Conservation (phyloP, 1,140 invertebrate genomes). For the Euura saliciscinereae region DNA sequence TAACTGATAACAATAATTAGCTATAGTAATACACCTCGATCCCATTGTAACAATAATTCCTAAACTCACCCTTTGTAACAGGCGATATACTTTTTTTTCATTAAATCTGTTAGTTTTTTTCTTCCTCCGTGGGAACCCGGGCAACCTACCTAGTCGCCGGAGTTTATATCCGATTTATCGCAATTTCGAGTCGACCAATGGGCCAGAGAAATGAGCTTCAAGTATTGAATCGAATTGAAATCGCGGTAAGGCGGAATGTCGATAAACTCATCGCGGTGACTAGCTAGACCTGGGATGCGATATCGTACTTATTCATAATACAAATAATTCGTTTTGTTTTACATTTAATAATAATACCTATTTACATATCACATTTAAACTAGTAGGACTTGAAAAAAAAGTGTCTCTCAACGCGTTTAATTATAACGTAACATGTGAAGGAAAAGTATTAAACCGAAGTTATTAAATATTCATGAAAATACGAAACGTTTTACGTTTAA, state of each 20-base stretch:
- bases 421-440: background rate
- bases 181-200: background rate
- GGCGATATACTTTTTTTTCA: background rate
- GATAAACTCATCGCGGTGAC: background rate
- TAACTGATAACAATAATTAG: background rate
- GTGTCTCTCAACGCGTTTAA: background rate
- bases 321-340: background rate
- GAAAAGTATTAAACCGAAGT: background rate
- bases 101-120: too few species aligned
- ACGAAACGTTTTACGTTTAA: background rate
- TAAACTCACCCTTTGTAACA: background rate
- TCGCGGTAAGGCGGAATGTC: background rate
- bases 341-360: slow-evolving; percentile 7
- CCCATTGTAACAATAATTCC: background rate
- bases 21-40: background rate
- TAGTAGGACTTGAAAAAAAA: background rate
- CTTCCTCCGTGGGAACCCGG: background rate
- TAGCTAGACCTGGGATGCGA: background rate
- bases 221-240: background rate
- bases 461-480: background rate
- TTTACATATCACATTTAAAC: slow-evolving; percentile 13
- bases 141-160: background rate
- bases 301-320: background rate
- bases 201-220: background rate
- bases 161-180: background rate